These are phyloP conservation scores for Mylabris sibirica DNA, from an alignment of 2,888 invertebrate species.

Conservation along the genomic window DNA sequence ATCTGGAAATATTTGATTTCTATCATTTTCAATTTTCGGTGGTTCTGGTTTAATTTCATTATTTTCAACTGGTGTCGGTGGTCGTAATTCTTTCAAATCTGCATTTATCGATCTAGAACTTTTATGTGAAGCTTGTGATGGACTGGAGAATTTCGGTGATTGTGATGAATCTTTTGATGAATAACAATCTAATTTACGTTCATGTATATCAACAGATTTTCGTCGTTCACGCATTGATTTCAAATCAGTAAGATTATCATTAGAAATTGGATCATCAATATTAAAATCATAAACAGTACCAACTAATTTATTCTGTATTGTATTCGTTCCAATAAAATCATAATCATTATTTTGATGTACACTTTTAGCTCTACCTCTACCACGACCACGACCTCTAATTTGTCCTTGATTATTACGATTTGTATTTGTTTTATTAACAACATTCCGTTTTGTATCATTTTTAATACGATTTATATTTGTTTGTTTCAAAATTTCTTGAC, in stretches of 20 bases:
- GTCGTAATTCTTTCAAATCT: slow-evolving; percentile 62
- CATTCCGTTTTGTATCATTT: slow-evolving; percentile 46
- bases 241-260: slow-evolving; percentile 75
- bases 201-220: slow-evolving; percentile 76
- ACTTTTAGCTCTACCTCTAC: slow-evolving; percentile 55
- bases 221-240: slow-evolving; percentile 81
- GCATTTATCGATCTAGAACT: slow-evolving; percentile 54
- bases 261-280: slow-evolving; percentile 82
- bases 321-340: slow-evolving; percentile 68
- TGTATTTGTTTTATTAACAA: slow-evolving; percentile 42
- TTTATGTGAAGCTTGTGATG: slow-evolving; percentile 60
- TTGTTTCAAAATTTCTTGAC: slow-evolving; percentile 50
- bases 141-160: slow-evolving; percentile 67
- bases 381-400: slow-evolving; percentile 56
- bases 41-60: slow-evolving; percentile 48
- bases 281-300: slow-evolving; percentile 89
- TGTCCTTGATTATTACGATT: slow-evolving; percentile 58
- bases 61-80: slow-evolving; percentile 63
- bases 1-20: slow-evolving; percentile 63
- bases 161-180: slow-evolving; percentile 64
- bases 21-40: slow-evolving; percentile 44
- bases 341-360: slow-evolving; percentile 51
- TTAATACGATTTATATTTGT: slow-evolving; percentile 49
- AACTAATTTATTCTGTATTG: slow-evolving; percentile 80
- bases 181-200: slow-evolving; percentile 66